Evolutionary conservation across 2,113 vertebrate species (phyloP).

Genomic region (Phodopus roborovskii): DNA sequence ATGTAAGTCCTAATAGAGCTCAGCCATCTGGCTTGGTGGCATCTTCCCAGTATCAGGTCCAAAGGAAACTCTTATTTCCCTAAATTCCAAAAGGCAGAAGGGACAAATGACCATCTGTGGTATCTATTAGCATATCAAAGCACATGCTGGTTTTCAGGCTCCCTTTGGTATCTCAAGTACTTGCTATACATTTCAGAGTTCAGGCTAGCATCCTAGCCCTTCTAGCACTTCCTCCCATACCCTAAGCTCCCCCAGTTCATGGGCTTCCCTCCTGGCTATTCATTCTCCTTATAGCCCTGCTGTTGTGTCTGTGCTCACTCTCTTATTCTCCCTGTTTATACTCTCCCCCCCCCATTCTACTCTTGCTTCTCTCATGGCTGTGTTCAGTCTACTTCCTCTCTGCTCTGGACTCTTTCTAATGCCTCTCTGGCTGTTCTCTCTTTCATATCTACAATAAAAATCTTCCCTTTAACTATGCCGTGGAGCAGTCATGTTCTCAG

Average conservation of each 20-base stretch:
- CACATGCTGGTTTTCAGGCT: not conserved
- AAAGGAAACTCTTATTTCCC: not conserved
- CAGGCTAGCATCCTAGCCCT: not conserved
- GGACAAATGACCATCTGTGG: not conserved
- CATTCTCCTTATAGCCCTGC: not conserved
- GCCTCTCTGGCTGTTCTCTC: not conserved
- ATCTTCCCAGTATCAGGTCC: not conserved
- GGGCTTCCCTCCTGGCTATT: not conserved
- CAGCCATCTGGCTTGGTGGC: not conserved
- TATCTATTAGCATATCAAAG: not conserved
- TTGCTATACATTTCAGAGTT: not conserved
- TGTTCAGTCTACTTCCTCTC: not conserved
- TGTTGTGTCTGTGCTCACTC: not conserved
- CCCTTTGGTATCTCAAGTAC: not conserved
- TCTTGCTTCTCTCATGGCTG: not conserved
- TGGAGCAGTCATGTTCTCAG: too few species aligned
- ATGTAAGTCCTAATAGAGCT: not conserved
- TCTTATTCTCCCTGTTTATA: not conserved
- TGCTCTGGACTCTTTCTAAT: not conserved
- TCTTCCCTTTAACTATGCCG: not conserved
- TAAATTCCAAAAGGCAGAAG: not conserved
- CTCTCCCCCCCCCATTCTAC: not conserved
- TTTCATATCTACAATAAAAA: not conserved
- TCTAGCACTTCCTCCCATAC: not conserved
- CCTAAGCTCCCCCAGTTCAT: not conserved